Conservation (phyloP, 1,140 invertebrate genomes). For the Andrena cerasifolii region DNA sequence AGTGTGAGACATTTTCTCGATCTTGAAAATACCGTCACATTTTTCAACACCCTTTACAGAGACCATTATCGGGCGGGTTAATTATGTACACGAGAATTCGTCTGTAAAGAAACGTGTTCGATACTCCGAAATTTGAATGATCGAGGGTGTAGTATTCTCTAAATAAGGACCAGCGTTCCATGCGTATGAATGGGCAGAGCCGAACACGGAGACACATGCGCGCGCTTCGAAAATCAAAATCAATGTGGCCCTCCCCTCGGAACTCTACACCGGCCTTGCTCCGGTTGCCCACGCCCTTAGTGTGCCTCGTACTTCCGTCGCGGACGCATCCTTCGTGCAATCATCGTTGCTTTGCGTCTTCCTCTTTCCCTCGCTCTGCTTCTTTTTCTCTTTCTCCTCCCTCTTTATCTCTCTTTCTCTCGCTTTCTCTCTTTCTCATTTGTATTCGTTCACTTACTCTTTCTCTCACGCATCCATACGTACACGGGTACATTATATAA, state of each 20-base stretch:
- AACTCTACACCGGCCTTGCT: slow-evolving; percentile 61
- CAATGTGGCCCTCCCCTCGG: slow-evolving; percentile 75
- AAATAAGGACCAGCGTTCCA: slow-evolving; percentile 56
- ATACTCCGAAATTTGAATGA: background rate
- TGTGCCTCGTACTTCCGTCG: slow-evolving; percentile 70
- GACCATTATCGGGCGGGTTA: too few relatives aligned
- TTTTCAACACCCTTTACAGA: too few relatives aligned
- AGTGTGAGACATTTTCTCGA: too few relatives aligned
- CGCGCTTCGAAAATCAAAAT: slow-evolving; percentile 82
- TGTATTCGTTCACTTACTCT: slow-evolving; percentile 6
- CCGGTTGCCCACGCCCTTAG: slow-evolving; percentile 79
- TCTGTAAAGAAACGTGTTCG: background rate
- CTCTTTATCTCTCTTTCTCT: background rate
- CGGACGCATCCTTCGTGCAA: slow-evolving; percentile 58
- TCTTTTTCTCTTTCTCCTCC: slow-evolving; percentile 5
- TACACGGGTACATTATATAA: slow-evolving; percentile 42
- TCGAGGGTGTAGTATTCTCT: slow-evolving; percentile 26
- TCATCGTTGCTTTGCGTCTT: slow-evolving; percentile 57
- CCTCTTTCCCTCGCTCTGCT: slow-evolving; percentile 48
- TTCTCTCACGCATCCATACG: slow-evolving; percentile 15
- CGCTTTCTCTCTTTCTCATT: slow-evolving; percentile 18
- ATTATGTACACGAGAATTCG: too few relatives aligned
- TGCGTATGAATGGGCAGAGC: slow-evolving; percentile 72
- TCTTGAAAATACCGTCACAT: too few relatives aligned
- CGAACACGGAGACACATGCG: slow-evolving; percentile 70